phyloP scores from a whole-genome alignment of 2,797 vertebrate genomes.

The Morus bassanus region DNA sequence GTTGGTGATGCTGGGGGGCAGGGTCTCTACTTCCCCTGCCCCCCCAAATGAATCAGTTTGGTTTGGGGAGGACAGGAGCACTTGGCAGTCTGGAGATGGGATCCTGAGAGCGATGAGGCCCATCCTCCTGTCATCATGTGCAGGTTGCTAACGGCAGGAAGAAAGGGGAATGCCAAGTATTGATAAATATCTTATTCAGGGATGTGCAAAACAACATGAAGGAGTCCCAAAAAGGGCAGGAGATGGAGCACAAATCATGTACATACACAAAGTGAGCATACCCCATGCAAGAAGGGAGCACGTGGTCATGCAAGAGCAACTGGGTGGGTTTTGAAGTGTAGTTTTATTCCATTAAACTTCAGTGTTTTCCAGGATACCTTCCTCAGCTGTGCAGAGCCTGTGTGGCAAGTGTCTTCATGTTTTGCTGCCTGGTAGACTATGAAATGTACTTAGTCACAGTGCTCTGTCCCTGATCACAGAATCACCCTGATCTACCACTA shows the following conservation, averaged over 20 bases:
- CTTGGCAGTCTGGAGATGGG: not conserved
- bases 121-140: not conserved
- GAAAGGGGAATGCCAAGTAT: not conserved
- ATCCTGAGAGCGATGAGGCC: not conserved
- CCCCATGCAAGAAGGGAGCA: not conserved
- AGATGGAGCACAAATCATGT: not conserved
- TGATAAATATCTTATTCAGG: not conserved
- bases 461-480: not conserved
- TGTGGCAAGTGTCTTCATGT: not conserved
- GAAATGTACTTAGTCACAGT: constrained; percentile 31
- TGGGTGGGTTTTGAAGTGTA: not conserved
- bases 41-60: not conserved
- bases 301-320: not conserved
- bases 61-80: not conserved
- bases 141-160: not conserved
- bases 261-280: accelerated
- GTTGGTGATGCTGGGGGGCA: too few species aligned
- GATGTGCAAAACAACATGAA: not conserved
- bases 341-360: not conserved
- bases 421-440: constrained; percentile 44
- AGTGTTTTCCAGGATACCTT: not conserved
- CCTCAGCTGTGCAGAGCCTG: not conserved
- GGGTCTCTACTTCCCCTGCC: too few species aligned
- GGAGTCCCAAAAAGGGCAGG: not conserved
- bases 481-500: not conserved